Percentiles rank a stretch among this genome's conserved stretches.
These are phyloP conservation scores for Enteromius paludinosus DNA, from an alignment of 2,797 vertebrate genomes.

Conservation along the genomic window DNA sequence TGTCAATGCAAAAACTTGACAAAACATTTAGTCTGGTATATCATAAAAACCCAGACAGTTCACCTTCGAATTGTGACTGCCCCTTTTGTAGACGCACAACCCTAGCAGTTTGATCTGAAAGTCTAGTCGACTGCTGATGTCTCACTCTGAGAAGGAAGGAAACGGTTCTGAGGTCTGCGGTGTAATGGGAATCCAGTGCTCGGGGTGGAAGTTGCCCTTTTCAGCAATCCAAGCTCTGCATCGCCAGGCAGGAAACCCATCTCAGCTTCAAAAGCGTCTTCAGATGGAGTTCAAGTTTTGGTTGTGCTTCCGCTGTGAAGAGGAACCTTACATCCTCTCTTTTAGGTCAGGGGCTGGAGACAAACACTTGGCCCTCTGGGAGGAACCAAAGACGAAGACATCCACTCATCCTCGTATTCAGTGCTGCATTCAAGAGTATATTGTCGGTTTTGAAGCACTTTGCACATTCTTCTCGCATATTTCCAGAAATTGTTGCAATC, in stretches of 20 bases:
- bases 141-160: conserved; percentile 11
- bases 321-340: conserved; percentile 3
- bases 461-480: neutral
- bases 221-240: neutral
- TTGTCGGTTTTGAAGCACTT: neutral
- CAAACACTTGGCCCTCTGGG: conserved; percentile 1
- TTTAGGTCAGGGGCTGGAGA: conserved; percentile 22
- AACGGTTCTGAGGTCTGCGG: neutral
- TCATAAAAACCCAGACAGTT: neutral
- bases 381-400: neutral
- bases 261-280: conserved; percentile 1
- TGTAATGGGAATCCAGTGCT: neutral
- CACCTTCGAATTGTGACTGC: neutral
- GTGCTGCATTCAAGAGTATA: neutral
- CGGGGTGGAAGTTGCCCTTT: neutral
- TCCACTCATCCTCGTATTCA: neutral
- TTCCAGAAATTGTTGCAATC: neutral
- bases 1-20: neutral
- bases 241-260: neutral
- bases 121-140: conserved; percentile 11
- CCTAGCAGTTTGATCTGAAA: neutral
- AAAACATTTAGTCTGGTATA: neutral
- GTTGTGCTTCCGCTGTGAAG: conserved; percentile 18
- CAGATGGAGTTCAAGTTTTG: conserved; percentile 14
- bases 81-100: neutral